Evolutionary conservation across 1,140 invertebrate species (phyloP).

Genomic region (Archivesica marissinica): DNA sequence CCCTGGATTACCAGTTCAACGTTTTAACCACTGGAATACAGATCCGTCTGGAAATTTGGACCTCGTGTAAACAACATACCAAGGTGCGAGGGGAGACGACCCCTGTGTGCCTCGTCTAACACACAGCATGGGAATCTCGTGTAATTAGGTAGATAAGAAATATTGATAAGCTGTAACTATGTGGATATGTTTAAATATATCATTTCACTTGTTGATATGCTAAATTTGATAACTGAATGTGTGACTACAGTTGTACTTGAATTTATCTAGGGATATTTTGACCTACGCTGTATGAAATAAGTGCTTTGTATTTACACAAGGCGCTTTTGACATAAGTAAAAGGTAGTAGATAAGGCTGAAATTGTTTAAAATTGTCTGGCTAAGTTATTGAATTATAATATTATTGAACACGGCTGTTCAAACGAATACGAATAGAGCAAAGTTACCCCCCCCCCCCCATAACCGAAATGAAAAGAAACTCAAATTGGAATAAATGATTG

Average conservation of each 20-base stretch:
- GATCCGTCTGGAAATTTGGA: constrained; percentile 61
- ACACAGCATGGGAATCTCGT: constrained; percentile 31
- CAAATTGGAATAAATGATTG: too few relatives aligned
- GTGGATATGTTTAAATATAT: constrained; percentile 48
- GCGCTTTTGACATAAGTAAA: constrained; percentile 11
- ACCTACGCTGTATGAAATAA: constrained; percentile 1
- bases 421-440: too few relatives aligned
- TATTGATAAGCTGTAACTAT: constrained; percentile 15
- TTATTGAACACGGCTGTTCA: too few relatives aligned
- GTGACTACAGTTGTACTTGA: background rate
- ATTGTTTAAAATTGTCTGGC: too few relatives aligned
- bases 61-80: constrained; percentile 63
- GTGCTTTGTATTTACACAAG: background rate
- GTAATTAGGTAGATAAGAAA: constrained; percentile 60
- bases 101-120: constrained; percentile 2
- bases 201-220: constrained; percentile 8
- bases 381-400: too few relatives aligned
- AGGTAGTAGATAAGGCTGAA: background rate
- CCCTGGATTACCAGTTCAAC: too few relatives aligned
- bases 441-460: too few relatives aligned
- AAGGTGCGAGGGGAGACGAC: constrained; percentile 8
- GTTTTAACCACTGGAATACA: too few relatives aligned
- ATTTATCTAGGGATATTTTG: constrained; percentile 5
- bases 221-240: constrained; percentile 51
- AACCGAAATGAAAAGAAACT: too few relatives aligned